Conservation (phyloP, 2,113 vertebrate genomes). For the Murina feae region DNA sequence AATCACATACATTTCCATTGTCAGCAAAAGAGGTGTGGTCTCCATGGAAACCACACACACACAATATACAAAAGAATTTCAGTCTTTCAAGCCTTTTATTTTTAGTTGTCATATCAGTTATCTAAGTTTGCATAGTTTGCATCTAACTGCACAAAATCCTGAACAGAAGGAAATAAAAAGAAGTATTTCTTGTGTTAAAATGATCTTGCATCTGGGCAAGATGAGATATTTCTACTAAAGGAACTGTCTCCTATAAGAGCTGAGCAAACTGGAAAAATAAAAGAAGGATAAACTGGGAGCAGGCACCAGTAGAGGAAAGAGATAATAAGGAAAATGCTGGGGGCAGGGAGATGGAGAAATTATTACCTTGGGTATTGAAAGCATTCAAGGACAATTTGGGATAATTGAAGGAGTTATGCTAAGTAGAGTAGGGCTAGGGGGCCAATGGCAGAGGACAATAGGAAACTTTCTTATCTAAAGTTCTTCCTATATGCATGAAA, state of each 20-base stretch:
- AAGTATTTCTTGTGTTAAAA: background rate
- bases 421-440: background rate
- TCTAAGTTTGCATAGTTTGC: background rate
- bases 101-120: background rate
- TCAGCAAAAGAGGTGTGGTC: background rate
- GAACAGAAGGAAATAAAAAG: background rate
- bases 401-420: background rate
- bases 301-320: background rate
- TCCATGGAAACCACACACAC: background rate
- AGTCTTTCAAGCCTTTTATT: background rate
- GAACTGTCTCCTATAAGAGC: background rate
- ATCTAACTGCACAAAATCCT: background rate
- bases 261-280: background rate
- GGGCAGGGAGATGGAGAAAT: background rate
- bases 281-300: background rate
- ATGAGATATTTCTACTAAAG: background rate
- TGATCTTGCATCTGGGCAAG: background rate
- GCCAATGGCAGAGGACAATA: background rate
- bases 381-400: background rate
- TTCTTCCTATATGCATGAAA: background rate
- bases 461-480: background rate
- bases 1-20: background rate
- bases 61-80: background rate
- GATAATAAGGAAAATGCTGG: background rate
- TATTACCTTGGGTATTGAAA: background rate